These are phyloP conservation scores for Molanna angustata DNA, from an alignment of 2,888 invertebrate genomes.

Conservation along the genomic window DNA sequence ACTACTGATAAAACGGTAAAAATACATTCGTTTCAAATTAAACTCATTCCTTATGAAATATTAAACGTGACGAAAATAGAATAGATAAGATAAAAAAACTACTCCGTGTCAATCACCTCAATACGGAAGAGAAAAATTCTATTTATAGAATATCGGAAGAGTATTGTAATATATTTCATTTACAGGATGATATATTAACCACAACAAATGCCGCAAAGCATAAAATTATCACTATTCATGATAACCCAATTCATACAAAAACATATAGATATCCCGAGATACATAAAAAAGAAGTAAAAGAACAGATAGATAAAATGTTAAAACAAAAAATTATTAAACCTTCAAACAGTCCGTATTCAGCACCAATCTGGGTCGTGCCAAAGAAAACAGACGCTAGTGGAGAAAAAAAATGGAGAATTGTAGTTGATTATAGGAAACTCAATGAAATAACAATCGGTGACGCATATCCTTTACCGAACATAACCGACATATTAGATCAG, in stretches of 20 bases:
- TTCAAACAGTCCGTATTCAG: constrained; percentile 29
- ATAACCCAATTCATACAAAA: constrained; percentile 34
- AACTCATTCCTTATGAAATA: not conserved
- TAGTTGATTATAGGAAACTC: constrained; percentile 6
- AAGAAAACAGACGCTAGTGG: constrained; percentile 21
- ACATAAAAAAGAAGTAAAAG: constrained; percentile 36
- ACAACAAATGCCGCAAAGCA: constrained; percentile 33
- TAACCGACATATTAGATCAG: constrained; percentile 12
- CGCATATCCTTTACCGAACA: constrained; percentile 10
- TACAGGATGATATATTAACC: constrained; percentile 34
- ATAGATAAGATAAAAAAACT: not conserved
- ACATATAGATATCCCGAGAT: constrained; percentile 36
- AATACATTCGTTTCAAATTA: not conserved
- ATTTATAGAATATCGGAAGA: constrained; percentile 31
- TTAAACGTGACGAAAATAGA: not conserved
- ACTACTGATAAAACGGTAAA: not conserved
- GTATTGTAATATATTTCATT: constrained; percentile 32
- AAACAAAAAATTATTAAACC: constrained; percentile 35
- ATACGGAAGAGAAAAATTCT: constrained; percentile 34
- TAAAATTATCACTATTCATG: constrained; percentile 33
- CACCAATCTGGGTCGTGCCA: constrained; percentile 27
- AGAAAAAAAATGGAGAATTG: constrained; percentile 4
- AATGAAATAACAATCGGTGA: constrained; percentile 10
- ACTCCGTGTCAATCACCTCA: constrained; percentile 30
- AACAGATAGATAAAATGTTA: constrained; percentile 35